These are phyloP conservation scores for Antheraea pernyi DNA, from an alignment of 1,140 invertebrate genomes.

Conservation along the genomic window DNA sequence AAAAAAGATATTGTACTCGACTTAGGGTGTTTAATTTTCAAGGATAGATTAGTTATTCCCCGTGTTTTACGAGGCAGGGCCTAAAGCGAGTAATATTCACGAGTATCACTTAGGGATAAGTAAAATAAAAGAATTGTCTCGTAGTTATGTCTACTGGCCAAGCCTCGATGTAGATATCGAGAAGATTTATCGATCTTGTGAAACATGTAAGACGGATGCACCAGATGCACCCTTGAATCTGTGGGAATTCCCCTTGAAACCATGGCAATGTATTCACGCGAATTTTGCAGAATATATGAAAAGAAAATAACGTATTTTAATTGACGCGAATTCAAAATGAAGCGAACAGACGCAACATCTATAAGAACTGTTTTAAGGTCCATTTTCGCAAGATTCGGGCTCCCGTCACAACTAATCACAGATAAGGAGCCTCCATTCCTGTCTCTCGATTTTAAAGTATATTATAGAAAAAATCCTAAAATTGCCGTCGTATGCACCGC, in stretches of 20 bases:
- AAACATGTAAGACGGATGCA: constrained; percentile 33
- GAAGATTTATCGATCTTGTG: constrained; percentile 27
- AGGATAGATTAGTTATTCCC: too few species aligned
- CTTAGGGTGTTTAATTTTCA: too few species aligned
- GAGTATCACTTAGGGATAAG: too few species aligned
- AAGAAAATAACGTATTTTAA: constrained; percentile 27
- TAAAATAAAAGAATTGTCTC: neutral
- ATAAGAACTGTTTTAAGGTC: constrained; percentile 27
- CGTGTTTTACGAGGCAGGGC: too few species aligned
- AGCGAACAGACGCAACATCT: constrained; percentile 17
- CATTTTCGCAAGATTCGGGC: constrained; percentile 43
- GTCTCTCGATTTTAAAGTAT: constrained; percentile 41
- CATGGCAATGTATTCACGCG: constrained; percentile 27
- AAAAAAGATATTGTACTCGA: too few species aligned
- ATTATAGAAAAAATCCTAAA: constrained; percentile 42
- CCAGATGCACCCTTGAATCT: constrained; percentile 32
- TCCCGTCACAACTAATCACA: constrained; percentile 43
- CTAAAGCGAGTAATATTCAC: too few species aligned
- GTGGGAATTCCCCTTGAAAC: too few species aligned
- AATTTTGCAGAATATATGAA: constrained; percentile 36
- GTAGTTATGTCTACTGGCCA: constrained; percentile 18
- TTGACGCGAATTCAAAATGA: constrained; percentile 40
- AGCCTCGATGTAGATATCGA: constrained; percentile 59
- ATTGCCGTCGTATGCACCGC: constrained; percentile 11
- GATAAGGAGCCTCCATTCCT: constrained; percentile 51